Percentiles rank a stretch among this genome's conserved stretches.
These are phyloP conservation scores for Cydia amplana DNA, from an alignment of 1,140 invertebrate species.

Conservation along the genomic window DNA sequence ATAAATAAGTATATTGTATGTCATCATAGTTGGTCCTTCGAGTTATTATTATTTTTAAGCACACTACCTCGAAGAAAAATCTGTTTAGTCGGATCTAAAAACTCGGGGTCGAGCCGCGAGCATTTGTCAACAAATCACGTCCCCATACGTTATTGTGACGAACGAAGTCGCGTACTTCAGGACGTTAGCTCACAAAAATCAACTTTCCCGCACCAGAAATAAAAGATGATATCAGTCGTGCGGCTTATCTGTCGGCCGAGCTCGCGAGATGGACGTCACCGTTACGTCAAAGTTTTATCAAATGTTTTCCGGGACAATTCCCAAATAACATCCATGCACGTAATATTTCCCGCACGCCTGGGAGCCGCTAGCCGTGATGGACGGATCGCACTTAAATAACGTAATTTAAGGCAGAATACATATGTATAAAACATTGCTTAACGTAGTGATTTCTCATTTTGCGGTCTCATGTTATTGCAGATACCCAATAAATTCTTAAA, in stretches of 20 bases:
- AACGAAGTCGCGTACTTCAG: slow-evolving; percentile 41
- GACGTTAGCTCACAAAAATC: slow-evolving; percentile 48
- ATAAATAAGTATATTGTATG: slow-evolving; percentile 31
- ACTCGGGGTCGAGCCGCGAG: slow-evolving; percentile 41
- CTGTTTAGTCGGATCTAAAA: slow-evolving; percentile 40
- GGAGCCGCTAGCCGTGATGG: slow-evolving; percentile 25
- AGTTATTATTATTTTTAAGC: slow-evolving; percentile 50
- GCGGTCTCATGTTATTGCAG: too few species aligned
- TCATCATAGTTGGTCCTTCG: slow-evolving; percentile 35
- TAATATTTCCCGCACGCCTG: slow-evolving; percentile 42
- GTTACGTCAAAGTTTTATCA: slow-evolving; percentile 49
- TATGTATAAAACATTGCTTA: not conserved
- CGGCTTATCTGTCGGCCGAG: slow-evolving; percentile 17
- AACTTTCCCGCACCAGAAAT: slow-evolving; percentile 37
- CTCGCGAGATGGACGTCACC: slow-evolving; percentile 33
- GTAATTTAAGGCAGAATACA: not conserved
- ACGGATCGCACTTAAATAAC: slow-evolving; percentile 36
- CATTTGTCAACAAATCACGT: slow-evolving; percentile 68
- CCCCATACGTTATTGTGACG: slow-evolving; percentile 53
- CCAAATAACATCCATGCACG: slow-evolving; percentile 48
- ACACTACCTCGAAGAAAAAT: slow-evolving; percentile 41
- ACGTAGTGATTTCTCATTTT: not conserved
- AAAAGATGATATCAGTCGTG: slow-evolving; percentile 33
- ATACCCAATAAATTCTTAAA: too few species aligned
- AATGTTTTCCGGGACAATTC: slow-evolving; percentile 45